Percentiles rank a stretch among this genome's conserved stretches.
These are phyloP conservation scores for Maniola hyperantus DNA, from an alignment of 2,888 invertebrate genomes.

Conservation along the genomic window DNA sequence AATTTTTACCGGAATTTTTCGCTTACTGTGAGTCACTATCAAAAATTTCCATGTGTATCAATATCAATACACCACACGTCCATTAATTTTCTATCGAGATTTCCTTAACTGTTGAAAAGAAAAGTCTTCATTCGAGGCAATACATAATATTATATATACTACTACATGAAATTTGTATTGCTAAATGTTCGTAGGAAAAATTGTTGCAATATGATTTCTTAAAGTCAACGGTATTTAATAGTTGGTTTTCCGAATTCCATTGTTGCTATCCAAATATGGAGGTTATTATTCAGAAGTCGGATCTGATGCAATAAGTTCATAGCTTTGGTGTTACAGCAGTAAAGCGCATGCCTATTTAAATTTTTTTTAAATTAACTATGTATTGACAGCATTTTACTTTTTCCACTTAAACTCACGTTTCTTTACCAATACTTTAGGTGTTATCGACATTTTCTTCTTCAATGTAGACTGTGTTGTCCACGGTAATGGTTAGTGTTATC, in stretches of 20 bases:
- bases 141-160: too few species aligned
- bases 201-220: background rate
- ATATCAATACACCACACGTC: background rate
- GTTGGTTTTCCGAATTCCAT: background rate
- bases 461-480: conserved; percentile 28
- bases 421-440: background rate
- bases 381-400: background rate
- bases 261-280: background rate
- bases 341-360: too few species aligned
- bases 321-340: too few species aligned
- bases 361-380: background rate
- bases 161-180: background rate
- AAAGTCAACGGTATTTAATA: background rate
- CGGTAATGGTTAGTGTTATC: conserved; percentile 38
- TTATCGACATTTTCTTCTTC: background rate
- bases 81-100: background rate
- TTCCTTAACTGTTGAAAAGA: background rate
- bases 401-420: background rate
- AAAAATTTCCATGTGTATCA: background rate
- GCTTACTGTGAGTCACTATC: background rate
- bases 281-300: background rate
- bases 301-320: background rate
- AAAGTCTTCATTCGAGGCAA: too few species aligned
- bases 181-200: background rate
- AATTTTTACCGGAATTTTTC: background rate